These are phyloP conservation scores for Melanocharis versteri DNA, from an alignment of 2,113 vertebrate species.

Conservation along the genomic window DNA sequence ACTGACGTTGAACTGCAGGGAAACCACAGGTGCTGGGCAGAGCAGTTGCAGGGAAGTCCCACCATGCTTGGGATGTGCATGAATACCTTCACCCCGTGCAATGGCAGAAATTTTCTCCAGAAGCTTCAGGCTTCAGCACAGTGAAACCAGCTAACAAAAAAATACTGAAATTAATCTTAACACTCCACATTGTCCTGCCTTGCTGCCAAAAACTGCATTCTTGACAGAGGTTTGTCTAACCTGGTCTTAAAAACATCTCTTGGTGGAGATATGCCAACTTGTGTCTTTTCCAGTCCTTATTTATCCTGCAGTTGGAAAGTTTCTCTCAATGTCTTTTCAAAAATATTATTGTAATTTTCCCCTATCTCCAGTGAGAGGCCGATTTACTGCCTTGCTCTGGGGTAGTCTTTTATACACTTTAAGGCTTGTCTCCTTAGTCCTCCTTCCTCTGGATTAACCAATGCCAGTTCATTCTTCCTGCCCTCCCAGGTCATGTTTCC, in stretches of 20 bases:
- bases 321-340: neutral
- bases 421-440: neutral
- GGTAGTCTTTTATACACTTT: neutral
- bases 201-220: neutral
- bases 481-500: neutral
- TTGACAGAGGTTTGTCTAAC: neutral
- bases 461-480: neutral
- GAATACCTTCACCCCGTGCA: neutral
- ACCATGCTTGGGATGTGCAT: accelerated
- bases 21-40: neutral
- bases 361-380: neutral
- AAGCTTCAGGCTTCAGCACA: neutral
- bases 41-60: neutral
- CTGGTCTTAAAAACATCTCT: neutral
- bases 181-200: neutral
- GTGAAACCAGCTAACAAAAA: neutral
- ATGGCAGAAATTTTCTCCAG: neutral
- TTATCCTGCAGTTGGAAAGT: neutral
- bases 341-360: neutral
- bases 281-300: neutral
- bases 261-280: neutral
- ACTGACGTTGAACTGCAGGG: neutral
- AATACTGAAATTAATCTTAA: neutral
- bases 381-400: neutral
- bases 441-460: neutral